Base-by-base conservation (phyloP, 2,113 vertebrate genomes). In the Etia nguti region DNA sequence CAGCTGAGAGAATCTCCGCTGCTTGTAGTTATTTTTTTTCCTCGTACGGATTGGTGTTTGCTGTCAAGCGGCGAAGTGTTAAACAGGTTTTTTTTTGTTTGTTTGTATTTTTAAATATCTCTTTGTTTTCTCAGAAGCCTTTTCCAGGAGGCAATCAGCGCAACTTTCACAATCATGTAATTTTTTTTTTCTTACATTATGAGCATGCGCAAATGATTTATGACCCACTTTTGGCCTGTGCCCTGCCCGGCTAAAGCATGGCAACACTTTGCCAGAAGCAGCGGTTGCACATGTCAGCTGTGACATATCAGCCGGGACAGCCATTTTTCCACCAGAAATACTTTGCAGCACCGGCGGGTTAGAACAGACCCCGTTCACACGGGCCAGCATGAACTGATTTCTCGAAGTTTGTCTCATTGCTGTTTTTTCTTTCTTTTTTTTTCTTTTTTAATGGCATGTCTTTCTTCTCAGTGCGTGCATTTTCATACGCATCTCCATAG, bases 281-380 rank as follows among this genome's bases (percentile, higher is more conserved):
- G 88, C 41, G 46, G 79, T 77, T 79, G 77, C 73, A 77, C 85
- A 77, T 75, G 82, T 65, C 79, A 87, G 83, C 80, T 79, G 46
- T 92, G 91, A 92, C 89, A 34, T 88, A 92, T 92, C 85, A 75
- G 68, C 24, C 77, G 46, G 83, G 68, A 83, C 82, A 91, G 89
- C 81, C 87, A 79, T 90, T 91, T 92, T 87, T 86, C 82, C 84
- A 86, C 60, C 79, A 84, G 48, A 92, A 90, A 88, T 88, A 9
- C 13, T 81, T 82, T 48, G 79, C 88, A 68, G 79, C 57, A 75
- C 52, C 41, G 65, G 60, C 13, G 4, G 62, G 70, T 82, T 86
- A 22, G 88, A 86, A 87, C 88, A 81, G 55, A 82, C 36, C 26
- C 56, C 11, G 70, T 83, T 81, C 52, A 83, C 31, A 86, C 10